Percentiles rank a stretch among this genome's conserved stretches.
These are phyloP conservation scores for Cerceris rybyensis DNA, from an alignment of 2,888 invertebrate genomes.

Conservation along the genomic window DNA sequence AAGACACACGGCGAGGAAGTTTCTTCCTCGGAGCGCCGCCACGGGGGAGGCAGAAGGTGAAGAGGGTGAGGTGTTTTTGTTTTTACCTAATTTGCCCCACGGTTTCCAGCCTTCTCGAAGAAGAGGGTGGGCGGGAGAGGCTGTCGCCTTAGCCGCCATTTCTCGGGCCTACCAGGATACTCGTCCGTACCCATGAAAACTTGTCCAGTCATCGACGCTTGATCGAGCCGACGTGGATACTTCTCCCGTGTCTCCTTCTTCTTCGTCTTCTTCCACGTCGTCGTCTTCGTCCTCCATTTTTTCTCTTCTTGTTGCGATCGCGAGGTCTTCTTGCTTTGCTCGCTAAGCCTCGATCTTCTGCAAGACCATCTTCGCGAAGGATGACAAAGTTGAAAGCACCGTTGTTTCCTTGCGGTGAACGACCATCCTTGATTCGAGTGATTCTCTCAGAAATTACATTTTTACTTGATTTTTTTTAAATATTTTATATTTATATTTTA, in stretches of 20 bases:
- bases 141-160: slow-evolving; percentile 68
- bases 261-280: slow-evolving; percentile 28
- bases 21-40: not conserved
- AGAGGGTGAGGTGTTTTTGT: slow-evolving; percentile 69
- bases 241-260: slow-evolving; percentile 33
- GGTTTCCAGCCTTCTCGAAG: slow-evolving; percentile 28
- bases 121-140: slow-evolving; percentile 47
- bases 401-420: too few relatives aligned
- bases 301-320: slow-evolving; percentile 11
- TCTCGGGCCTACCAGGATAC: slow-evolving; percentile 65
- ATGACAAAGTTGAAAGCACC: not conserved
- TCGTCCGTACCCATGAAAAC: slow-evolving; percentile 67
- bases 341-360: slow-evolving; percentile 33
- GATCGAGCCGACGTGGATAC: slow-evolving; percentile 78
- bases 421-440: too few relatives aligned
- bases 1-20: slow-evolving; percentile 1
- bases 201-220: slow-evolving; percentile 79
- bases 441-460: too few relatives aligned
- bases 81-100: slow-evolving; percentile 76
- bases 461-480: too few relatives aligned
- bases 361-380: slow-evolving; percentile 11
- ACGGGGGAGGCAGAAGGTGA: slow-evolving; percentile 5
- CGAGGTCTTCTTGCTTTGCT: slow-evolving; percentile 28
- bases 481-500: too few relatives aligned
- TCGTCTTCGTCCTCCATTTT: slow-evolving; percentile 39